Evolutionary conservation across 2,888 invertebrate genomes (phyloP), one percentile per base, ranked within the genome.

Genomic region (Anagyrus pseudococci): DNA sequence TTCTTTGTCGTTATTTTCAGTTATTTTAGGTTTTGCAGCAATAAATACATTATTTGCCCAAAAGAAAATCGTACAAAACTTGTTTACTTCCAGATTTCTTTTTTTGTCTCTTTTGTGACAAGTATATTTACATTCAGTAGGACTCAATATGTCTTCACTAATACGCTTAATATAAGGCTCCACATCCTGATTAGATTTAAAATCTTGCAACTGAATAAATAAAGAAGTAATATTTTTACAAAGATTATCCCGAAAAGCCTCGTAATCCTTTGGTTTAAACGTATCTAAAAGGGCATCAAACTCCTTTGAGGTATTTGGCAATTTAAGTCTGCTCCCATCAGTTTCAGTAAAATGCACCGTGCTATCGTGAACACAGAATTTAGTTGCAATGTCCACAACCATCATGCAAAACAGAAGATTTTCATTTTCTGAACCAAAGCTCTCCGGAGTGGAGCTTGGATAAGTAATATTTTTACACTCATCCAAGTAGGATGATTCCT

Each of bases 1-100:
- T 33, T 17, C 37, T 25, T 40, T 4, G 2, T 17, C 17, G 6
- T 33, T 19, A 15, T 6, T 7, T 15, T 2, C 2, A 58, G 3
- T 20, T 13, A 13, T 33, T 22, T 57, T 13, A 19, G 50, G 33
- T 23, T 52, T 44, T 8, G 40, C 2, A 23, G 15, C 15, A 2
- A 2, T 49, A 19, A 58, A 55, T 17, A 65, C 25, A 15, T 62
- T 19, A 37, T 43, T 50, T 47, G 59, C 52, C 62, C 62, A 62
- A 1, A 23, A 37, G 10, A 66, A n/a, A 20, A 62, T 20, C 22
- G 53, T 50, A 53, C 66, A 66, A 15, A 66, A 40, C 33, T 54
- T 44, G 19, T 62, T 47, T 8, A 58, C 58, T 8, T 37, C 33
- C 2, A n/a, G n/a, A n/a, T n/a, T n/a, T n/a, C n/a, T n/a, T n/a